Evolutionary conservation across 2,888 invertebrate species (phyloP), one percentile per base, ranked within the genome.

Genomic region (Zeuzera pyrina): DNA sequence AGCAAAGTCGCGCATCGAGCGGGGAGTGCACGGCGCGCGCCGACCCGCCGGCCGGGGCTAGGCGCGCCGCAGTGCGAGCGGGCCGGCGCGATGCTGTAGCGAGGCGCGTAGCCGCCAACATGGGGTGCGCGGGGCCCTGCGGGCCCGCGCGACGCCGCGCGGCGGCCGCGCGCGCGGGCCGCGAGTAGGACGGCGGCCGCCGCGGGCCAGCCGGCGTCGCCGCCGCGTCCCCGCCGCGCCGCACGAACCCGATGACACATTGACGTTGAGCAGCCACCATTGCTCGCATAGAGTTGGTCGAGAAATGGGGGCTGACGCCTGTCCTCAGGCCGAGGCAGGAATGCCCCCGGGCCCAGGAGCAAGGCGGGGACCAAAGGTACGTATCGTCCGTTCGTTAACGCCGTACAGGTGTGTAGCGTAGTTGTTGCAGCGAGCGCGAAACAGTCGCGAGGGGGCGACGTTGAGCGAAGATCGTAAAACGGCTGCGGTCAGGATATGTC

Each of bases 251-350:
- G 73, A 78, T 79, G 79, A 76, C 71, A 69, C 57, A 70, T 74
- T 74, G 70, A 67, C 56, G 49, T 70, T 87, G 88, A 87, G 85
- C 88, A 88, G 89, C 88, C 92, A 93, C 91, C 92, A 95, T 95
- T 95, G 94, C 95, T 91, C 94, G 94, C 89, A 92, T 95, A 91
- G 94, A 94, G 91, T 93, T 94, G 88, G 91, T 94, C 87, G 94
- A 95, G 89, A 93, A 94, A 94, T 95, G 95, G 95, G 95, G 95
- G 92, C 93, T 95, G 88, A 94, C 94, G 91, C 95, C 95, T 91
- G 94, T 94, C 91, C 92, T 94, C 89, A 91, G 92, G 88, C 94
- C 94, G 91, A 93, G 94, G 89, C 93, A 93, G 91, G 93, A 94
- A 88, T 91, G 91, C 91, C 93, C 92, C 90, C 89, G 85, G 86